phyloP scores from a whole-genome alignment of 2,113 vertebrate genomes.

The Psephotus haematonotus region DNA sequence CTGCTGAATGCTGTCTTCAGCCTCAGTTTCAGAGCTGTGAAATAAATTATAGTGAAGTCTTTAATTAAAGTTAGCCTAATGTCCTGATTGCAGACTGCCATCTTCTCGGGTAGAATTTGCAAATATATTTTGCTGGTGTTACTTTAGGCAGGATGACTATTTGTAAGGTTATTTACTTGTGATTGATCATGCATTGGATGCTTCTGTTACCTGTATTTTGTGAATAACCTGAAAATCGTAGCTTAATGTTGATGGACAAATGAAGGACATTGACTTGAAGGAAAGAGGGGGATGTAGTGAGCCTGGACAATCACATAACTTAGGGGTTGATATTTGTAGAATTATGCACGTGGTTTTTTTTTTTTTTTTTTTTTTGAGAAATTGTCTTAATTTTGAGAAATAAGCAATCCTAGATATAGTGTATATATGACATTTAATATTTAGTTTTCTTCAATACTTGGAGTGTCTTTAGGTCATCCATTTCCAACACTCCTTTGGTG shows the following conservation, averaged over 20 bases:
- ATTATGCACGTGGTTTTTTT: neutral
- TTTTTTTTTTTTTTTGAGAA: neutral
- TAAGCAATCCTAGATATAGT: neutral
- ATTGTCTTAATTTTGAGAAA: neutral
- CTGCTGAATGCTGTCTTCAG: constrained; percentile 46
- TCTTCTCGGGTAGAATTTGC: constrained; percentile 9
- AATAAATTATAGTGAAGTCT: constrained; percentile 33
- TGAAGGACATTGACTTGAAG: neutral
- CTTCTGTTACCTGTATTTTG: neutral
- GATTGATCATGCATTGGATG: neutral
- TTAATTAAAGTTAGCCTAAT: constrained; percentile 45
- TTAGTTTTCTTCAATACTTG: neutral
- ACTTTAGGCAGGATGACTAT: neutral
- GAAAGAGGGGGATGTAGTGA: neutral
- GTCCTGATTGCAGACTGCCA: neutral
- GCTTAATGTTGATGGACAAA: neutral
- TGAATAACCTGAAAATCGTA: neutral
- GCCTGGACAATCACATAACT: neutral
- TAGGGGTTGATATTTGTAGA: neutral
- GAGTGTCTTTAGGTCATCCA: neutral
- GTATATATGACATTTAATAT: neutral
- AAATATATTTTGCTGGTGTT: constrained; percentile 17
- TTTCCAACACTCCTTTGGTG: neutral
- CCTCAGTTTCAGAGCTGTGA: constrained; percentile 43
- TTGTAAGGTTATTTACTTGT: constrained; percentile 21